These are phyloP conservation scores for Ovis canadensis DNA, from an alignment of 2,113 vertebrate genomes.

Conservation along the genomic window DNA sequence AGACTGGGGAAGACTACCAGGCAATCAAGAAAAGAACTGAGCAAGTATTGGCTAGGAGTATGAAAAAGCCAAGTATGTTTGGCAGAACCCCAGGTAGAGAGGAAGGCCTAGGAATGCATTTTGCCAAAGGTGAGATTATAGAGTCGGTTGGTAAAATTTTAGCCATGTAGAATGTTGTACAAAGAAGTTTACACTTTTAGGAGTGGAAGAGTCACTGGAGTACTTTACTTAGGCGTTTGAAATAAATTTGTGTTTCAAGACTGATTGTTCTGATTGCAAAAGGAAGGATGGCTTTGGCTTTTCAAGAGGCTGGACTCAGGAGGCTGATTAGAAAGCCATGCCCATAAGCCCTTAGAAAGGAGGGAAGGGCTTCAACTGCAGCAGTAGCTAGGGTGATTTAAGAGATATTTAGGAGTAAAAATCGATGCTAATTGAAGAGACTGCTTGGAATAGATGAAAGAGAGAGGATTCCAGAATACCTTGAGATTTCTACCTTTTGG, in stretches of 20 bases:
- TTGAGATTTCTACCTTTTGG: neutral
- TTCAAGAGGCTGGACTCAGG: neutral
- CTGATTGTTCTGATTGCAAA: neutral
- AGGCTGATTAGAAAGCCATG: neutral
- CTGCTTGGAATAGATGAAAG: neutral
- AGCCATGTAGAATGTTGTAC: neutral
- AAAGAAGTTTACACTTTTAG: neutral
- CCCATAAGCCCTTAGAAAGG: neutral
- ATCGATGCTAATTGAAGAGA: constrained; percentile 20
- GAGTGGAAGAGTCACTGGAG: neutral
- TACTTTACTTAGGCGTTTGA: neutral
- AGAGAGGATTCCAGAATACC: neutral
- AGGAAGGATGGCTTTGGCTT: neutral
- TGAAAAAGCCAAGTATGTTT: neutral
- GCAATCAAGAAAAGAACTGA: neutral
- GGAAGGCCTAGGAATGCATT: neutral
- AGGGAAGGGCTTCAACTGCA: neutral
- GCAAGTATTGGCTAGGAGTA: neutral
- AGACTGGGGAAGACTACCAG: neutral
- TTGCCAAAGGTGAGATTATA: neutral
- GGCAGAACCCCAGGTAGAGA: neutral
- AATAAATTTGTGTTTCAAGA: neutral
- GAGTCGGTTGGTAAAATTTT: neutral
- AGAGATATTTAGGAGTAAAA: constrained; percentile 3
- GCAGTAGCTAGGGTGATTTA: neutral